Conservation (phyloP, 2,888 invertebrate species). For the Acanthopleura granulata region DNA sequence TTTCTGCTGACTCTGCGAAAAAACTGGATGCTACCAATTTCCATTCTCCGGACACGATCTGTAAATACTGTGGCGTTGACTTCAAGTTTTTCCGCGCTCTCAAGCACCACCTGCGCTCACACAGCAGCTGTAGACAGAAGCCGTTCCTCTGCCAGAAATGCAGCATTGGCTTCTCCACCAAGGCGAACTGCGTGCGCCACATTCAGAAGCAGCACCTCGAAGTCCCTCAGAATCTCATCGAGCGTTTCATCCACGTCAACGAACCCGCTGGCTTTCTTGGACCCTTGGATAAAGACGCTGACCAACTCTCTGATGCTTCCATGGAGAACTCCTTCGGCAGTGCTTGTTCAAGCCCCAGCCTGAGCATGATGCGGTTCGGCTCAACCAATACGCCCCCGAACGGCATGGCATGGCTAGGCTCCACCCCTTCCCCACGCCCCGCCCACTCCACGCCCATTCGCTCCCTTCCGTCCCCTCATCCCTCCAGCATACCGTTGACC, state of each 20-base stretch:
- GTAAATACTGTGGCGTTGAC: constrained; percentile 70
- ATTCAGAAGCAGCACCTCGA: constrained; percentile 67
- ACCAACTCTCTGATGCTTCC: constrained; percentile 23
- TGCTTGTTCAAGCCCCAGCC: background rate
- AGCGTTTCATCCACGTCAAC: constrained; percentile 51
- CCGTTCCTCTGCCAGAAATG: constrained; percentile 69
- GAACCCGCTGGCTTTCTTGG: constrained; percentile 25
- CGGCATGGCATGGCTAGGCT: background rate
- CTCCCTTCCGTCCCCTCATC: background rate
- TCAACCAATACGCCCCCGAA: background rate
- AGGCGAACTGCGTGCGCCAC: constrained; percentile 69
- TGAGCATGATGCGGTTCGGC: background rate
- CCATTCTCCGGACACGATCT: constrained; percentile 67
- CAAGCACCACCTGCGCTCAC: constrained; percentile 68
- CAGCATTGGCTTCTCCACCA: constrained; percentile 67
- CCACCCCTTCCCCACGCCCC: constrained; percentile 3
- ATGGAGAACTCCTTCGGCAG: background rate
- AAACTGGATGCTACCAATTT: constrained; percentile 39
- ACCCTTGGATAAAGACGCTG: constrained; percentile 7
- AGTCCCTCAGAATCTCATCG: constrained; percentile 49
- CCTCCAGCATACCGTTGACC: background rate
- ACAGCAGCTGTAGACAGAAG: constrained; percentile 65
- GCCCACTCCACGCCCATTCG: constrained; percentile 11
- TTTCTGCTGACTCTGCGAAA: constrained; percentile 34
- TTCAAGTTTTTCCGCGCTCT: constrained; percentile 69